phyloP scores from a whole-genome alignment of 2,797 vertebrate genomes.

The Enteromius thamalakanensis region DNA sequence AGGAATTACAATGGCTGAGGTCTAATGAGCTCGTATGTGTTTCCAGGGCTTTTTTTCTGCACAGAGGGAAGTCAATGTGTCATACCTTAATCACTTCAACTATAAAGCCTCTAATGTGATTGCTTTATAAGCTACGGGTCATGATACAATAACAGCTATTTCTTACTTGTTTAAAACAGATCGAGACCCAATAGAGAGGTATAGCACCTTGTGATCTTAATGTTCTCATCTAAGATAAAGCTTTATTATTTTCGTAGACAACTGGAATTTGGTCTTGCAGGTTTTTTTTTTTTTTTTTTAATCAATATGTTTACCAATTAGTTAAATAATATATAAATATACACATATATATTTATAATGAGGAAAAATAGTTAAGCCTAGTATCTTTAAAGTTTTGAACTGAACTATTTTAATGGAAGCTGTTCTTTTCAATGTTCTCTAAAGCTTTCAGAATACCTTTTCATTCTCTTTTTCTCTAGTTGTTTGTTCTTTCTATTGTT shows the following conservation, averaged over 20 bases:
- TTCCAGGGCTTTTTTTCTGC: slow-evolving; percentile 74
- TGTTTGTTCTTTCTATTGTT: slow-evolving; percentile 36
- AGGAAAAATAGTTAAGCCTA: neutral
- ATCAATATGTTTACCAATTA: neutral
- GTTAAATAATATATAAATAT: neutral
- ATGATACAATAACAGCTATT: slow-evolving; percentile 24
- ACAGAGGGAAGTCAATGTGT: slow-evolving; percentile 83
- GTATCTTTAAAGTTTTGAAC: neutral
- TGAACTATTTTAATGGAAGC: slow-evolving; percentile 20
- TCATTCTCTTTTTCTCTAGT: neutral
- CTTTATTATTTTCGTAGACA: neutral
- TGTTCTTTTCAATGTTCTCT: slow-evolving; percentile 16
- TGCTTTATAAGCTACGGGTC: slow-evolving; percentile 49
- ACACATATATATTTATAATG: neutral
- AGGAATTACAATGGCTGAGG: slow-evolving; percentile 88
- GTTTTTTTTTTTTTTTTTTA: neutral
- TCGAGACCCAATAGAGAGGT: neutral
- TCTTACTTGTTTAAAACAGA: neutral
- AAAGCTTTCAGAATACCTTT: slow-evolving; percentile 14
- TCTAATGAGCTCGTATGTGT: slow-evolving; percentile 78
- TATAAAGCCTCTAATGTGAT: slow-evolving; percentile 63
- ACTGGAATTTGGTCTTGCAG: neutral
- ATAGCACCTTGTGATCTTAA: neutral
- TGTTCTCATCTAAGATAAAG: neutral
- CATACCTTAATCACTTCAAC: slow-evolving; percentile 81